phyloP scores from a whole-genome alignment of 1,140 invertebrate species.

The Cotesia typhae region DNA sequence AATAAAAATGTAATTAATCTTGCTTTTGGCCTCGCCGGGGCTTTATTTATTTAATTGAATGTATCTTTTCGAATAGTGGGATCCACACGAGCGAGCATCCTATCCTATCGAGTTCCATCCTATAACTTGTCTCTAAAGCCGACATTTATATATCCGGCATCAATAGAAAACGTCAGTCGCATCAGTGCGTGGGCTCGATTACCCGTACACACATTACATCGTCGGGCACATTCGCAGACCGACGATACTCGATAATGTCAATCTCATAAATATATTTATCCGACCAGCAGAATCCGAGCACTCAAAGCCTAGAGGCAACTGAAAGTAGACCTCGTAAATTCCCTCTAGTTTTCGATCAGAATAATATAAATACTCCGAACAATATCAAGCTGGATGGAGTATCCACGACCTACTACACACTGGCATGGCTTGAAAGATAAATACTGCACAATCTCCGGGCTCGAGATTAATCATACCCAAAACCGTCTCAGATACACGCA shows the following conservation, averaged over 20 bases:
- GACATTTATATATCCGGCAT: no score
- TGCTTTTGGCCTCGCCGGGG: background rate
- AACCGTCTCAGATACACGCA: no score
- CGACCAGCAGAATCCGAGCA: background rate
- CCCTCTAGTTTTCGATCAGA: background rate
- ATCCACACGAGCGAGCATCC: background rate
- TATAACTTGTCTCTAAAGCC: no score
- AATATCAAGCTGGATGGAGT: background rate
- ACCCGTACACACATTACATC: conserved; percentile 1
- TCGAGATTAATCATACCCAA: no score
- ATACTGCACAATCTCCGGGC: no score
- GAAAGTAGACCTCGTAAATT: background rate
- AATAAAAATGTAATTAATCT: no score
- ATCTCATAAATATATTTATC: conserved; percentile 17
- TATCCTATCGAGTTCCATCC: no score
- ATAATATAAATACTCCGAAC: background rate
- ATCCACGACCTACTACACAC: no score
- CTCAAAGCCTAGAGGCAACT: background rate
- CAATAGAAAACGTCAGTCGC: conserved; percentile 5
- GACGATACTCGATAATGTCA: conserved; percentile 18
- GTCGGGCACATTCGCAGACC: background rate
- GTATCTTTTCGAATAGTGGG: background rate
- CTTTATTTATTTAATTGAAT: conserved; percentile 9
- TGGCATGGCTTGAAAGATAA: no score
- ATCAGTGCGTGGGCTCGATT: conserved; percentile 15